Evolutionary conservation across 2,797 vertebrate species (phyloP).

Genomic region (Scyliorhinus canicula): DNA sequence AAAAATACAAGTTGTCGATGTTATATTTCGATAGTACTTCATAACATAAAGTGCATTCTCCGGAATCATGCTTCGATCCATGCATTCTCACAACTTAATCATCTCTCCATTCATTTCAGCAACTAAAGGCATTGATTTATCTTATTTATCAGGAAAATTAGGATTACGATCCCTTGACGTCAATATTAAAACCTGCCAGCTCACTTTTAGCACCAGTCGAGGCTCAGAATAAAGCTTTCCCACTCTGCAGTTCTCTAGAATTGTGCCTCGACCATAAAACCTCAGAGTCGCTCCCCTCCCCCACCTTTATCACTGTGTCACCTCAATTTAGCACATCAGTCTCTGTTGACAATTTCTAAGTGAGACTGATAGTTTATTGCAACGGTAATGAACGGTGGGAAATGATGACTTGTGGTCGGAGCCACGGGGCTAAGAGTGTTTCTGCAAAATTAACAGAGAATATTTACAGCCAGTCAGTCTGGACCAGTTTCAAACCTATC

Average conservation of each 20-base stretch:
- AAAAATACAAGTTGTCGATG: background rate
- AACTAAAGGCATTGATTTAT: background rate
- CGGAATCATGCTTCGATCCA: background rate
- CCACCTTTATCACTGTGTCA: background rate
- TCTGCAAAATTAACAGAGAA: background rate
- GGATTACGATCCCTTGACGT: background rate
- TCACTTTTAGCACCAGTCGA: background rate
- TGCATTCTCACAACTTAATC: background rate
- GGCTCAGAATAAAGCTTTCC: background rate
- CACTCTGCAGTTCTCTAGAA: background rate
- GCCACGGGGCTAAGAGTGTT: background rate
- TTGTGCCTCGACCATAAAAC: background rate
- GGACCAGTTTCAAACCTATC: background rate
- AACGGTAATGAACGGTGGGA: background rate
- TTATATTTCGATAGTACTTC: background rate
- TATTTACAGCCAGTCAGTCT: background rate
- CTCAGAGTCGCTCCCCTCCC: background rate
- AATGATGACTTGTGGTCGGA: background rate
- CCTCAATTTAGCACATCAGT: background rate
- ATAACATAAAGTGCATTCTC: background rate
- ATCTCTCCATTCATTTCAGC: background rate
- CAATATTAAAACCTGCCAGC: background rate
- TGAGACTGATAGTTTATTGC: background rate
- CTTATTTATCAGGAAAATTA: background rate
- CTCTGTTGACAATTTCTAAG: slow-evolving; percentile 2